phyloP scores from a whole-genome alignment of 2,888 invertebrate genomes.

The Phasia obesa region DNA sequence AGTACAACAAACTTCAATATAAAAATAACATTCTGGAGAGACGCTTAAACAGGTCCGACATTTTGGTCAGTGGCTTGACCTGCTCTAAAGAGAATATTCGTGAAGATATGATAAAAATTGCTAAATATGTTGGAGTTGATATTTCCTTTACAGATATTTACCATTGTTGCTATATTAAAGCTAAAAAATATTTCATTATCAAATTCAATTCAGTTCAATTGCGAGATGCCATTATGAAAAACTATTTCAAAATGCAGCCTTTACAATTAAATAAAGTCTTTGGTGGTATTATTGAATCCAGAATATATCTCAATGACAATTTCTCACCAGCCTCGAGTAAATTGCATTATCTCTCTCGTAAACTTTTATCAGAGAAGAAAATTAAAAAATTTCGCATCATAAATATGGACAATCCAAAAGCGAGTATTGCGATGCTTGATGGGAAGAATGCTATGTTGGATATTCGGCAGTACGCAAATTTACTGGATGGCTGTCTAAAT shows the following conservation, averaged over 20 bases:
- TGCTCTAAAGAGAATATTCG: neutral
- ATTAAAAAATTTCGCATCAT: neutral
- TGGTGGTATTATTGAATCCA: slow-evolving; percentile 5
- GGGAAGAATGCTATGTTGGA: neutral
- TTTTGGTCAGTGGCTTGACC: neutral
- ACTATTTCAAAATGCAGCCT: neutral
- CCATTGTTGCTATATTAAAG: neutral
- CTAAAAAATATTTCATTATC: neutral
- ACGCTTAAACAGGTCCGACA: neutral
- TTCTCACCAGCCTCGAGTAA: neutral
- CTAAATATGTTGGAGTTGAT: neutral
- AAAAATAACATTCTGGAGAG: slow-evolving; percentile 8
- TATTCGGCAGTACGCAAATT: neutral
- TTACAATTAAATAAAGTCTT: neutral
- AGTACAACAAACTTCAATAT: neutral
- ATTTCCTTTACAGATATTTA: neutral
- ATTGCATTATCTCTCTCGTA: neutral
- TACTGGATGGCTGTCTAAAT: neutral
- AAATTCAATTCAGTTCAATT: slow-evolving; percentile 8
- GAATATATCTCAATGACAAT: slow-evolving; percentile 1
- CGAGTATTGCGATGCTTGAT: neutral
- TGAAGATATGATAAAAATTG: slow-evolving; percentile 3
- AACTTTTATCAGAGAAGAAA: neutral
- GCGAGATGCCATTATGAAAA: neutral
- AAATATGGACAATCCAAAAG: slow-evolving; percentile 2